phyloP scores from a whole-genome alignment of 2,797 vertebrate species.

The Percopsis omiscomaycus region DNA sequence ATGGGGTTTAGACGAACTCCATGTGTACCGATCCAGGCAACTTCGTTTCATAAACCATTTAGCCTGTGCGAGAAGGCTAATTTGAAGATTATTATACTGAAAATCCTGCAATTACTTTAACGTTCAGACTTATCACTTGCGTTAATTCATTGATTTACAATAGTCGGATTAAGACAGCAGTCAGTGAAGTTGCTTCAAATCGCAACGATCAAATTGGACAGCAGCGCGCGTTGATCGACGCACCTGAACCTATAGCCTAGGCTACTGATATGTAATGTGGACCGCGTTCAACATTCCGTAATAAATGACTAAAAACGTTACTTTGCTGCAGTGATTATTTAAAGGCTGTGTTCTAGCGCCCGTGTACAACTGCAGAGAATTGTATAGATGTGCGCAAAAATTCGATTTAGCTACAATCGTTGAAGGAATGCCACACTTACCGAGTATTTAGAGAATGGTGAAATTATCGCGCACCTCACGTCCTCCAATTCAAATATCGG shows the following conservation, averaged over 20 bases:
- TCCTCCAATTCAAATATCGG: conserved; percentile 55
- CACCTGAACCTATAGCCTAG: no score
- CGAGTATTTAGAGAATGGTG: conserved; percentile 49
- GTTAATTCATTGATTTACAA: no score
- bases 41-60: conserved; percentile 2
- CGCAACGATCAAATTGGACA: no score
- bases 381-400: conserved; percentile 29
- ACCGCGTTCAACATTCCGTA: no score
- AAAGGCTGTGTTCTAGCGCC: conserved; percentile 24
- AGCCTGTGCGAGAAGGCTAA: not conserved
- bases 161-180: no score
- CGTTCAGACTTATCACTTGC: no score
- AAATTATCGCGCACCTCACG: conserved; percentile 26
- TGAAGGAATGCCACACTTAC: conserved; percentile 60
- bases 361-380: conserved; percentile 28
- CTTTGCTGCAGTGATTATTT: conserved; percentile 33
- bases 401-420: not conserved
- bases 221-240: no score
- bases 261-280: no score
- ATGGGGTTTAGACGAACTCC: no score
- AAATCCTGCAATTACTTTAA: no score
- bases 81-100: no score
- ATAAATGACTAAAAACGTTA: conserved; percentile 5
- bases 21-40: not conserved
- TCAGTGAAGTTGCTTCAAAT: no score